Base-by-base conservation (phyloP, 2,113 vertebrate species). In the Pelusios castaneus region DNA sequence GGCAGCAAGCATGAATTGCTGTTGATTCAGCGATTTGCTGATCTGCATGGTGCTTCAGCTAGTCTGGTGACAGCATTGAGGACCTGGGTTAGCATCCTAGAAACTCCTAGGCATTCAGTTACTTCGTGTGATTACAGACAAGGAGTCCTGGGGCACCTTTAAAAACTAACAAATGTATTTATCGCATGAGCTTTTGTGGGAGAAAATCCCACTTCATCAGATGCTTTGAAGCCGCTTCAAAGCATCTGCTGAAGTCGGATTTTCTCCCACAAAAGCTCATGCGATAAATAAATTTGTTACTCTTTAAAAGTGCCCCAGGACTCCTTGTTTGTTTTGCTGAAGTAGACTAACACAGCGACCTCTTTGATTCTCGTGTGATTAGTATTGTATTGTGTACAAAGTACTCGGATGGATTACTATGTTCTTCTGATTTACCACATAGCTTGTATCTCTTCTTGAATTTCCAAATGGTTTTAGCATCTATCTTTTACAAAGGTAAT, bases 41-140 rank as follows among this genome's bases (percentile, higher is more conserved):
- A 14, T 3, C n/a, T 93, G 77, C 7, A 27, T 24, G 14, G 34
- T 49, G 10, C 29, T n/a, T 31, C 31, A n/a, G 60, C 11, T n/a
- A 31, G 11, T 63, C 5, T 88, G 16, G 2, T 45, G 14, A 34
- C 22, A 79, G 41, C 54, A 31, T 75, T 34, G 45, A 73, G 56
- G 56, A 90, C 27, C 17, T 38, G 22, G n/a, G 7, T 3, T 49
- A 22, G 27, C 4, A 27, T 55, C 10, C 58, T 78, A 14, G 22
- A 49, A 13, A 11, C 34, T 94, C 22, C 54, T 81, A 55, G n/a
- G 21, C 24, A 41, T n/a, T 81, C 52, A 17, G 13, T 56, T 55
- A 41, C 77, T 8, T 41, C 1, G 0, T 10, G 54, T 43, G 16
- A 27, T n/a, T 63, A n/a, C n/a, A n/a, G n/a, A n/a, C n/a, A n/a